These are phyloP conservation scores for Sciurus vulgaris DNA, from an alignment of 2,797 vertebrate genomes.

Conservation along the genomic window DNA sequence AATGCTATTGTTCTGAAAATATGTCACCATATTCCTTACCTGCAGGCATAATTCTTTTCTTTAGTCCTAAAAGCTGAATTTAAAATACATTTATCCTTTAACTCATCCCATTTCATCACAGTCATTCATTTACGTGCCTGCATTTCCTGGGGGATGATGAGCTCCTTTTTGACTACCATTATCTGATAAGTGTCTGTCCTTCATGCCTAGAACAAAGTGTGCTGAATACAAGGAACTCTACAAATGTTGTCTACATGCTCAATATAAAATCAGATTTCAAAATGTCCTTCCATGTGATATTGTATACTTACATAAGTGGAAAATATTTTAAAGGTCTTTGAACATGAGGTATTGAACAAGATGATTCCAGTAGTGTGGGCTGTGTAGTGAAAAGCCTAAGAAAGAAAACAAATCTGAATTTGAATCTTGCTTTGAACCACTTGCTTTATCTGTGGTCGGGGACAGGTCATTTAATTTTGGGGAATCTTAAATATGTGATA, in stretches of 20 bases:
- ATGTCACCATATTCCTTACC: neutral
- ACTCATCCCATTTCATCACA: neutral
- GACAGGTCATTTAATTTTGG: neutral
- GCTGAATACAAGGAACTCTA: neutral
- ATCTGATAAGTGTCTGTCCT: neutral
- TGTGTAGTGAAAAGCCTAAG: neutral
- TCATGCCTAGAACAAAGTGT: neutral
- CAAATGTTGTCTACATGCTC: neutral
- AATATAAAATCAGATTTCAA: neutral
- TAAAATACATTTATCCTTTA: neutral
- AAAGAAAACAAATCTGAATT: neutral
- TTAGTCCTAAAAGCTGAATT: neutral
- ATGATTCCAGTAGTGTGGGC: neutral
- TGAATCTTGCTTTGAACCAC: neutral
- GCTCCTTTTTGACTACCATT: neutral
- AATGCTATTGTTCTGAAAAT: neutral
- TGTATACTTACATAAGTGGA: neutral
- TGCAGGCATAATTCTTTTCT: neutral
- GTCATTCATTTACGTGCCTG: neutral
- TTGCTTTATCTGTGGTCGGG: neutral
- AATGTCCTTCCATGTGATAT: neutral
- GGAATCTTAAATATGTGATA: neutral
- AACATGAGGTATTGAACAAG: neutral
- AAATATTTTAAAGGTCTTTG: slow-evolving; percentile 6
- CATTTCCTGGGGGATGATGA: neutral